Evolutionary conservation across 2,797 vertebrate genomes (phyloP), one percentile per base, ranked within the genome.

Genomic region (Chrosomus eos): DNA sequence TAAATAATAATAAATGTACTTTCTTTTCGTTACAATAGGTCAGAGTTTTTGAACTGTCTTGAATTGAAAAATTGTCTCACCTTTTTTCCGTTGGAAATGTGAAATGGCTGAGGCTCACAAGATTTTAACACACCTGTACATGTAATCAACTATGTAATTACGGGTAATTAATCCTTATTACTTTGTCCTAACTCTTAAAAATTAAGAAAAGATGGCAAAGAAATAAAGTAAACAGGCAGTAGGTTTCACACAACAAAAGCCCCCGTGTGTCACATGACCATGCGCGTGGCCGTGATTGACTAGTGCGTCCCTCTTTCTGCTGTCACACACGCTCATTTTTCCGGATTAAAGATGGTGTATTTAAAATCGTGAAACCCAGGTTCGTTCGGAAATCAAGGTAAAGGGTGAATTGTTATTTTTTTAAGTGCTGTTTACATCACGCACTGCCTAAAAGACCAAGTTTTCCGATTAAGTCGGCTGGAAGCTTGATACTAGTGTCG

Each of bases 371-470:
- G 11, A 64, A 79, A 62, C 19, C 38, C 60, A 71, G 21, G 10
- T 21, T n/a, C 38, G 48, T 33, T 40, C 33, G 73, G 13, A 77
- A 77, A 11, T 76, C 26, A 77, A 85, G 83, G 83, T 85, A 85
- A 73, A 66, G 14, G 5, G 5, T 3, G 2, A 43, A n/a, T 58
- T 75, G n/a, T 66, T 62, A 10, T 10, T 9, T 38, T 8, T 40
- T 40, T 40, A n/a, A n/a, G 8, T 40, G n/a, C 58, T 75, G 23
- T 48, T 82, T 43, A 45, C 28, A n/a, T 62, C 1, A 9, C 36
- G 19, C 36, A 31, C 11, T 60, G 11, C 28, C 9, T 45, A 31
- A 5, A 82, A 3, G 9, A 75, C 21, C 28, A 73, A 33, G 10
- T 66, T 62, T 2, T 62, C 7, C 5, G 31, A 33, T 75, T 1